A percentile compares a stretch with the other conserved stretches of the same genome.
Evolutionary conservation across 2,797 vertebrate genomes (phyloP).

Genomic region (Gymnoscopelus microlampas): DNA sequence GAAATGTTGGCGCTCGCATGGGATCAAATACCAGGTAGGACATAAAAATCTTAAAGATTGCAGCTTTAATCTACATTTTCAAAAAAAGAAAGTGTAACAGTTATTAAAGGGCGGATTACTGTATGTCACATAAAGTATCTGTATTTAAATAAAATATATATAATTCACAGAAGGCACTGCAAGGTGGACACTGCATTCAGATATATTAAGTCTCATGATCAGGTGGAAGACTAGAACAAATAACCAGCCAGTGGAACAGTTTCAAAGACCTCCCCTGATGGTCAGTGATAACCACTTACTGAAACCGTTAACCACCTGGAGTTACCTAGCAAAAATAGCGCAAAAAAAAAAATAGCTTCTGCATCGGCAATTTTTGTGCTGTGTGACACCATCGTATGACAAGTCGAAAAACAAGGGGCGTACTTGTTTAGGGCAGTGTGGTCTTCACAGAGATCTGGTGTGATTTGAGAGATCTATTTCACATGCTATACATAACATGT

Average conservation of each 20-base stretch:
- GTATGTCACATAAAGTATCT: neutral
- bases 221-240: neutral
- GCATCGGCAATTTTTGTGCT: too few species aligned
- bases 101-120: too few species aligned
- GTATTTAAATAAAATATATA: neutral
- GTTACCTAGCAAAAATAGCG: too few species aligned
- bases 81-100: neutral
- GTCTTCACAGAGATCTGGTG: too few species aligned
- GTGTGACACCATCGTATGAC: too few species aligned
- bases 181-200: constrained; percentile 2
- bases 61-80: too few species aligned
- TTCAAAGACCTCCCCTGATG: neutral
- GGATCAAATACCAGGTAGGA: too few species aligned
- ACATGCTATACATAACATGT: too few species aligned
- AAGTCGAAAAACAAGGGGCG: neutral
- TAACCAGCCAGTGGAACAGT: neutral
- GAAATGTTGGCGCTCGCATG: too few species aligned
- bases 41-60: too few species aligned
- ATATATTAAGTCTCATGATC: constrained; percentile 4
- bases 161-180: constrained; percentile 27
- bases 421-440: constrained; percentile 6
- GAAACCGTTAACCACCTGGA: neutral
- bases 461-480: too few species aligned
- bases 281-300: neutral
- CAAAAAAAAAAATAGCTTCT: too few species aligned